Conservation (phyloP, 2,113 vertebrate genomes). For the Neoarius graeffei region DNA sequence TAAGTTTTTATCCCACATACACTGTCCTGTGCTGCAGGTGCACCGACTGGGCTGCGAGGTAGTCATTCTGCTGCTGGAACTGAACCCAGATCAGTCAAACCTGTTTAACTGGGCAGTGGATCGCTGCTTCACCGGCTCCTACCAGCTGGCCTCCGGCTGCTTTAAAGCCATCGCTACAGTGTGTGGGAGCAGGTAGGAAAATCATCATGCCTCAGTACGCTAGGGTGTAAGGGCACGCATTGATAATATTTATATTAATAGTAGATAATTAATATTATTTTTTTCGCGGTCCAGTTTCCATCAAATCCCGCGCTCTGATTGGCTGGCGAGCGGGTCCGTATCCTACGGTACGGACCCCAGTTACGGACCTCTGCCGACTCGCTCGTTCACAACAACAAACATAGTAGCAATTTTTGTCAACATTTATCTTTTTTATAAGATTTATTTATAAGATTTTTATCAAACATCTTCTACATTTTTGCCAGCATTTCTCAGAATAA, state of each 20-base stretch:
- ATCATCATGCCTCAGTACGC: not conserved
- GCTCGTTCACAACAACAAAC: too few relatives aligned
- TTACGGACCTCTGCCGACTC: too few relatives aligned
- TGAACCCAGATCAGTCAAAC: conserved; percentile 97
- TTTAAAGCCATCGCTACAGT: conserved; percentile 98
- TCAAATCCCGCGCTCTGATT: too few relatives aligned
- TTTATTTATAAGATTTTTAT: too few relatives aligned
- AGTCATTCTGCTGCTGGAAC: conserved; percentile 90
- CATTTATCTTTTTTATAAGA: too few relatives aligned
- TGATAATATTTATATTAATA: not conserved
- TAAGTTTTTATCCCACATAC: not conserved
- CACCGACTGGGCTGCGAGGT: conserved; percentile 97
- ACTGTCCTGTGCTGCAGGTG: conserved; percentile 74
- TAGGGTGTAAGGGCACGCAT: not conserved
- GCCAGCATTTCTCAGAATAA: too few relatives aligned
- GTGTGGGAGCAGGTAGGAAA: conserved; percentile 89
- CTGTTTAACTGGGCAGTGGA: conserved; percentile 99
- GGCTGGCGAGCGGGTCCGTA: too few relatives aligned
- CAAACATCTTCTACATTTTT: too few relatives aligned
- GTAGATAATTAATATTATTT: not conserved
- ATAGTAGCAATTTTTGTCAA: too few relatives aligned
- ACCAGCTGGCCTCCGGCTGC: conserved; percentile 95
- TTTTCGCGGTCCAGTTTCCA: too few relatives aligned
- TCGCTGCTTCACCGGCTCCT: conserved; percentile 95
- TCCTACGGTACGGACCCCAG: too few relatives aligned